These are phyloP conservation scores for Microdon myrmicae DNA, from an alignment of 2,888 invertebrate genomes.

Conservation along the genomic window DNA sequence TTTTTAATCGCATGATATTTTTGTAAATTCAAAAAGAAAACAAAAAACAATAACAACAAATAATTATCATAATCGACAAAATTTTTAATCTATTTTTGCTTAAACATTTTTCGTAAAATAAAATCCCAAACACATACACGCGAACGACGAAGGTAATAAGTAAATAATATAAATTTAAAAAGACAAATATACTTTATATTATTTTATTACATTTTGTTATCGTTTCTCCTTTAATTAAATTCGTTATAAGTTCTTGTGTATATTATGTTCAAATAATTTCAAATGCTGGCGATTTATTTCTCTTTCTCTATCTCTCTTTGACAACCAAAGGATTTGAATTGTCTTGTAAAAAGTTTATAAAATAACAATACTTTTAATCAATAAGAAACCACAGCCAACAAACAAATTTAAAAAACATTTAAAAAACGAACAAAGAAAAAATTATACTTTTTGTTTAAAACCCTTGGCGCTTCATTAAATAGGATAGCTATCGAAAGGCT, in stretches of 20 bases:
- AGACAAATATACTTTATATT: too few species aligned
- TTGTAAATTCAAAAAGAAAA: conserved; percentile 55
- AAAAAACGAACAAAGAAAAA: conserved; percentile 71
- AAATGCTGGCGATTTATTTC: conserved; percentile 17
- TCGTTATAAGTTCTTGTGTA: conserved; percentile 9
- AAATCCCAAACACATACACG: conserved; percentile 49
- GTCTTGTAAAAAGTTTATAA: conserved; percentile 24
- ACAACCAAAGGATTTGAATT: too few species aligned
- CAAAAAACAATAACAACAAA: conserved; percentile 38
- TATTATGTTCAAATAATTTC: conserved; percentile 14
- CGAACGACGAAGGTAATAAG: conserved; percentile 51
- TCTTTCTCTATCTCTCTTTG: too few species aligned
- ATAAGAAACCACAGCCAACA: conserved; percentile 9
- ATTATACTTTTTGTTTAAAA: conserved; percentile 80
- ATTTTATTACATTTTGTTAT: too few species aligned
- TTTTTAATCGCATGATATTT: conserved; percentile 47
- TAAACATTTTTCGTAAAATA: conserved; percentile 48
- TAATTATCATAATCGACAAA: conserved; percentile 45
- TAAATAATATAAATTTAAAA: conserved; percentile 43
- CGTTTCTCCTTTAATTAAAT: conserved; percentile 9
- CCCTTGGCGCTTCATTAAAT: conserved; percentile 67
- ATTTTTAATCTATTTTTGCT: conserved; percentile 52
- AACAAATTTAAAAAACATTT: conserved; percentile 51
- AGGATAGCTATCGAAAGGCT: conserved; percentile 68
- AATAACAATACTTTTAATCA: conserved; percentile 33